phyloP scores from a whole-genome alignment of 2,888 invertebrate species.

The Odontocolon sp. region DNA sequence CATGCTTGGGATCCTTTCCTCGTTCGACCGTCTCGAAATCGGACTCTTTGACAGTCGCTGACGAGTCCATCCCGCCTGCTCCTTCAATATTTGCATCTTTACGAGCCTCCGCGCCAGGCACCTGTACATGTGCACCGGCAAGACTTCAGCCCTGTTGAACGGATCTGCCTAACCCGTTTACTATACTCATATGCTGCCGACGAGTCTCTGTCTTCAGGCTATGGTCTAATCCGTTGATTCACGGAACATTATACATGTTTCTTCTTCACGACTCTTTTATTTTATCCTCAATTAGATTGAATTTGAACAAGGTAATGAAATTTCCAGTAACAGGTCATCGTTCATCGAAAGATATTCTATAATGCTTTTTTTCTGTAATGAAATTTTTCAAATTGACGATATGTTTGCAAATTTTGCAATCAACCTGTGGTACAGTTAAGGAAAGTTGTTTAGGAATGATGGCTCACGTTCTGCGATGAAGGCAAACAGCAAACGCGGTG shows the following conservation, averaged over 20 bases:
- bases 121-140: slow-evolving; percentile 51
- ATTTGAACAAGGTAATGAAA: not conserved
- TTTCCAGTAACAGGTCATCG: not conserved
- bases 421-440: not conserved
- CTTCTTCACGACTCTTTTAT: not conserved
- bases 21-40: slow-evolving; percentile 70
- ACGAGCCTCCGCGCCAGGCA: slow-evolving; percentile 69
- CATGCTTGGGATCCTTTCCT: slow-evolving; percentile 9
- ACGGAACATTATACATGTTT: not conserved
- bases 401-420: not conserved
- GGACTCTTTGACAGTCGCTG: slow-evolving; percentile 76
- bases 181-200: slow-evolving; percentile 13
- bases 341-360: not conserved
- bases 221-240: slow-evolving; percentile 29
- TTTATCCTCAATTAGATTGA: not conserved
- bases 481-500: slow-evolving; percentile 6
- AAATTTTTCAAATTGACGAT: not conserved
- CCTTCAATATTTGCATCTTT: slow-evolving; percentile 76
- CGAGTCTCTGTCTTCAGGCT: slow-evolving; percentile 39
- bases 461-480: not conserved
- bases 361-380: not conserved
- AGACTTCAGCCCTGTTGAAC: slow-evolving; percentile 25
- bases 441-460: slow-evolving; percentile 43
- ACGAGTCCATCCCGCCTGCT: slow-evolving; percentile 73
- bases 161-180: slow-evolving; percentile 38